A percentile compares a stretch with the other conserved stretches of the same genome.
Conservation (phyloP, 2,113 vertebrate genomes). For the Bufo gargarizans region DNA sequence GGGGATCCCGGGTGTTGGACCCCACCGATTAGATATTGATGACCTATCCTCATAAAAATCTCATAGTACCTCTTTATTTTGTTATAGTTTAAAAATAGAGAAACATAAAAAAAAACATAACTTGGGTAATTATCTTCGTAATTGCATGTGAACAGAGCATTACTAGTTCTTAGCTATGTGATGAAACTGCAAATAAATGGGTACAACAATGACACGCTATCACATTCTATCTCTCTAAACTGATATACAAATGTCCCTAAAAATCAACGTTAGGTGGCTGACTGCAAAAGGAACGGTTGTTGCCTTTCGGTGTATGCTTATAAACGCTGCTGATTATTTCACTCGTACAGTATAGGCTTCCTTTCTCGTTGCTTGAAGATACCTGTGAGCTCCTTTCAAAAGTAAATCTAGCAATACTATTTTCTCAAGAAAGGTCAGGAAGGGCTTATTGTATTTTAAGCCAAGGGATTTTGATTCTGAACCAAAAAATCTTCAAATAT, state of each 20-base stretch:
- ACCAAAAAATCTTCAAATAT: conserved; percentile 49
- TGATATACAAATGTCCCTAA: not conserved
- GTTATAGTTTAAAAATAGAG: too few relatives aligned
- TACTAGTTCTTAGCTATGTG: too few relatives aligned
- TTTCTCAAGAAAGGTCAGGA: conserved; percentile 49
- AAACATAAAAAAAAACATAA: too few relatives aligned
- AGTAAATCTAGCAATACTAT: conserved; percentile 54
- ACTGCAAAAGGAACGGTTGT: not conserved
- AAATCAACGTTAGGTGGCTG: not conserved
- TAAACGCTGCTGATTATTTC: conserved; percentile 7
- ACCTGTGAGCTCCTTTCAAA: conserved; percentile 39
- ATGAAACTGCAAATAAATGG: too few relatives aligned
- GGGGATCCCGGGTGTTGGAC: too few relatives aligned
- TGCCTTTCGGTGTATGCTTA: not conserved
- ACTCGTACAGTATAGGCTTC: not conserved
- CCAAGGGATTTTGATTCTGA: conserved; percentile 54
- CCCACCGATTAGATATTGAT: too few relatives aligned
- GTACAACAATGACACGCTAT: too few relatives aligned
- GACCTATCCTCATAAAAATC: too few relatives aligned
- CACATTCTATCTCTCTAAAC: too few relatives aligned
- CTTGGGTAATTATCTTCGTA: too few relatives aligned
- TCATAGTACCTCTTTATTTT: too few relatives aligned
- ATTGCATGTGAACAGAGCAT: too few relatives aligned
- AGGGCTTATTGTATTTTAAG: conserved; percentile 58
- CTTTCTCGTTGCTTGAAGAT: conserved; percentile 15